Evolutionary conservation across 2,888 invertebrate species (phyloP).

Genomic region (Alentia gelatinosa): DNA sequence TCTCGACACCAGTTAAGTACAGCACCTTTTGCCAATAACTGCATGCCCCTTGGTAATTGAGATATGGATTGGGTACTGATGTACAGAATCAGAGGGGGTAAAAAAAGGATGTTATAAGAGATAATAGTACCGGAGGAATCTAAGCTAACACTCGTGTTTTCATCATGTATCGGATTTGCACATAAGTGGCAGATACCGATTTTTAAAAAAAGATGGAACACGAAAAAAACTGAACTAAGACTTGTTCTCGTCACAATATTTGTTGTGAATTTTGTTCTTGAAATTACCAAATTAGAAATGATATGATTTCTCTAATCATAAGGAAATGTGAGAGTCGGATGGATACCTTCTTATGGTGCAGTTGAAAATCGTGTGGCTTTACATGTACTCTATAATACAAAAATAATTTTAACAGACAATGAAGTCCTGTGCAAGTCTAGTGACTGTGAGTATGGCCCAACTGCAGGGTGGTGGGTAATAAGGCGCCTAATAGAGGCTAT

Average conservation of each 20-base stretch:
- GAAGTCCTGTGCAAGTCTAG: not conserved
- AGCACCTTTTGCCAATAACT: not conserved
- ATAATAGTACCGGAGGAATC: not conserved
- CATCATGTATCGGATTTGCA: not conserved
- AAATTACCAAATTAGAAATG: too few relatives aligned
- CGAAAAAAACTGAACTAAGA: too few relatives aligned
- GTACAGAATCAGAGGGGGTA: not conserved
- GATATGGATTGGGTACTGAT: not conserved
- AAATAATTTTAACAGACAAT: too few relatives aligned
- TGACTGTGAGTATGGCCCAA: not conserved
- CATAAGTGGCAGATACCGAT: not conserved
- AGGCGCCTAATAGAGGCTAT: conserved; percentile 23
- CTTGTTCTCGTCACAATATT: too few relatives aligned
- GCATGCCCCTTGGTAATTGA: not conserved
- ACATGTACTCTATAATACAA: too few relatives aligned
- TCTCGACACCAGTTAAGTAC: not conserved
- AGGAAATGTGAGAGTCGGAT: too few relatives aligned
- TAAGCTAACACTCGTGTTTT: not conserved
- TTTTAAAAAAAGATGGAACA: too few relatives aligned
- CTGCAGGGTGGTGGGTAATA: not conserved
- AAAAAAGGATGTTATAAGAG: not conserved
- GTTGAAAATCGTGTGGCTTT: too few relatives aligned
- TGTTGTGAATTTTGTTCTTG: too few relatives aligned
- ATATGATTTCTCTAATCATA: too few relatives aligned
- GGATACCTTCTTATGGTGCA: too few relatives aligned